Evolutionary conservation across 2,888 invertebrate genomes (phyloP), one percentile per base, ranked within the genome.

Genomic region (Leucophora obtusa): DNA sequence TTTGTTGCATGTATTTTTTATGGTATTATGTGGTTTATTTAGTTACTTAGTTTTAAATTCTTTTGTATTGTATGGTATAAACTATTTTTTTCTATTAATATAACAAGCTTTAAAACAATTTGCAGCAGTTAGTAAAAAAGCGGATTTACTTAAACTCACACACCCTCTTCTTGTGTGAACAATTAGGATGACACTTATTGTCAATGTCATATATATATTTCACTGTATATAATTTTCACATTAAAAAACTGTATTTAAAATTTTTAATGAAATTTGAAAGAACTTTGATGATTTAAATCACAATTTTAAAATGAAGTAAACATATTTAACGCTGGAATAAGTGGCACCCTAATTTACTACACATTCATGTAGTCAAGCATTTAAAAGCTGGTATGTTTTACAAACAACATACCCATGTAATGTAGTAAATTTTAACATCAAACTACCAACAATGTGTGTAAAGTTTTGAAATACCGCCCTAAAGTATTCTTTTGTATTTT

Each of bases 401-500:
- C 5, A 47, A 47, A 47, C 43, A n/a, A n/a, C 6, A 47, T 14
- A n/a, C 43, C 11, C 10, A 11, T 3, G 14, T 38, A 11, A 10
- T 38, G 38, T 14, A 38, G 14, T 47, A 47, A 47, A 47, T 14
- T 47, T 11, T 11, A 14, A 47, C n/a, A 47, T n/a, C 1, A 5
- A 47, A n/a, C 43, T 47, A n/a, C 43, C n/a, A 56, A 33, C 56
- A 56, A 28, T 56, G n/a, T 4, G n/a, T n/a, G n/a, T 14, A n/a
- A 14, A 47, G n/a, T n/a, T 47, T 15, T 47, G 6, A n/a, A n/a
- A 47, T 47, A 1, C n/a, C 63, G 6, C 69, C 70, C 63, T 56
- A 51, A 65, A 65, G 58, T 65, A 70, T 70, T 65, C 59, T 54
- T 18, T 54, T 21, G 7, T 54, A 11, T 54, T 21, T 14, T 54